Evolutionary conservation across 2,797 vertebrate genomes (phyloP).

Genomic region (Sebastiscus albofasciatus): DNA sequence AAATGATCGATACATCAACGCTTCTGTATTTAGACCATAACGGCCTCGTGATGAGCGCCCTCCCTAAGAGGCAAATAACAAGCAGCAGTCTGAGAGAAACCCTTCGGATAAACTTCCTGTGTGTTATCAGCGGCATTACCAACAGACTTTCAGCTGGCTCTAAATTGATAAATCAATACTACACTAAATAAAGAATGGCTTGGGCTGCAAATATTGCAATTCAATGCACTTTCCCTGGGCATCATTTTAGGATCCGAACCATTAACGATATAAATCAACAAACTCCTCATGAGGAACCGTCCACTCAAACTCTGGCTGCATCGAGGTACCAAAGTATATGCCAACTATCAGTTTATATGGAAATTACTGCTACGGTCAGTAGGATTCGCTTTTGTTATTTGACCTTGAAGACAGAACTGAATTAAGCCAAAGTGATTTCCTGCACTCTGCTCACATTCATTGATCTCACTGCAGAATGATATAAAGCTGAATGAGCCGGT

Average conservation of each 20-base stretch:
- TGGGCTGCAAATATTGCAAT: constrained; percentile 32
- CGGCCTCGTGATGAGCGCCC: neutral
- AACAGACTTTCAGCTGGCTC: constrained; percentile 26
- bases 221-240: constrained; percentile 17
- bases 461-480: constrained; percentile 62
- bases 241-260: neutral
- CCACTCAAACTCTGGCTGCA: neutral
- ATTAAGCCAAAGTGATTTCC: constrained; percentile 49
- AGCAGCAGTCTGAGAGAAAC: constrained; percentile 8
- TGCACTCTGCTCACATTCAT: constrained; percentile 53
- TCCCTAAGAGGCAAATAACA: constrained; percentile 11
- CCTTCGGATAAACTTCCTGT: constrained; percentile 26
- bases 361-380: constrained; percentile 21
- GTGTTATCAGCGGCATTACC: constrained; percentile 35
- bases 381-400: constrained; percentile 37
- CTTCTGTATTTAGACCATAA: constrained; percentile 11
- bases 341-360: constrained; percentile 1
- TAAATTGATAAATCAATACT: constrained; percentile 52
- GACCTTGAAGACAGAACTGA: constrained; percentile 25
- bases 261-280: constrained; percentile 22
- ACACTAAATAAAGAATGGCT: constrained; percentile 42
- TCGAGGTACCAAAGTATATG: neutral
- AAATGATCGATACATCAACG: constrained; percentile 7
- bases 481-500: constrained; percentile 58
- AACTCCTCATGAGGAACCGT: neutral